Evolutionary conservation across 2,888 invertebrate species (phyloP).

Genomic region (Parnassius smintheus): DNA sequence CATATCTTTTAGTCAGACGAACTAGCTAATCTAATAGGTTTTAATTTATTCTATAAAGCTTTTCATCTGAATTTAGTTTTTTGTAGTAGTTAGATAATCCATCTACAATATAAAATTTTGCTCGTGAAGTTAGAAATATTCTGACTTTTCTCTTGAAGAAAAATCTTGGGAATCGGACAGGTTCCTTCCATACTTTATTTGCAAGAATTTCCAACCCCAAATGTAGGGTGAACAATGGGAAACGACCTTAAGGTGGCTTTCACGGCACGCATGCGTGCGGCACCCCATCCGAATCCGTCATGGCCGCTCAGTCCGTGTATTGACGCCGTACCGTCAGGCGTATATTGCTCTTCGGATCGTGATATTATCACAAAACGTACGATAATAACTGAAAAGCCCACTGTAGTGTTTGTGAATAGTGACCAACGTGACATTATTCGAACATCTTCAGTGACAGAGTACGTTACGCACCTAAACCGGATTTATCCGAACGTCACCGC

Average conservation of each 20-base stretch:
- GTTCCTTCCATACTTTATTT: conserved; percentile 53
- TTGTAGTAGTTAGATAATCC: too few species aligned
- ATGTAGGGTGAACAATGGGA: conserved; percentile 62
- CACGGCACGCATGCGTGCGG: conserved; percentile 60
- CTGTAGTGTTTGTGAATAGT: conserved; percentile 38
- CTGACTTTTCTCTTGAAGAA: not conserved
- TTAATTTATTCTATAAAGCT: too few species aligned
- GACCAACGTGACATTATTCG: conserved; percentile 39
- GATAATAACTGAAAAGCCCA: conserved; percentile 29
- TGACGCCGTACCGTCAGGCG: conserved; percentile 58
- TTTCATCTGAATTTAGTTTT: too few species aligned
- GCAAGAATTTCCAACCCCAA: conserved; percentile 44
- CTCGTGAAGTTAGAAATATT: too few species aligned
- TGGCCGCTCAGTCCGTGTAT: conserved; percentile 75
- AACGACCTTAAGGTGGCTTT: conserved; percentile 57
- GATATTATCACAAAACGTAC: conserved; percentile 27
- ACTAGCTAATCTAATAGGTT: too few species aligned
- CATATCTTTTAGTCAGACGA: too few species aligned
- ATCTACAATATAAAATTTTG: too few species aligned
- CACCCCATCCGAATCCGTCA: conserved; percentile 66
- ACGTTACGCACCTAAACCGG: conserved; percentile 40
- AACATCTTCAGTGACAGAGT: conserved; percentile 28
- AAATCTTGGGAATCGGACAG: conserved; percentile 43
- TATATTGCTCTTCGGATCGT: conserved; percentile 38
- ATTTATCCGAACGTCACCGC: conserved; percentile 52